Conservation (phyloP, 2,888 invertebrate genomes). For the Pemphredon lugubris region DNA sequence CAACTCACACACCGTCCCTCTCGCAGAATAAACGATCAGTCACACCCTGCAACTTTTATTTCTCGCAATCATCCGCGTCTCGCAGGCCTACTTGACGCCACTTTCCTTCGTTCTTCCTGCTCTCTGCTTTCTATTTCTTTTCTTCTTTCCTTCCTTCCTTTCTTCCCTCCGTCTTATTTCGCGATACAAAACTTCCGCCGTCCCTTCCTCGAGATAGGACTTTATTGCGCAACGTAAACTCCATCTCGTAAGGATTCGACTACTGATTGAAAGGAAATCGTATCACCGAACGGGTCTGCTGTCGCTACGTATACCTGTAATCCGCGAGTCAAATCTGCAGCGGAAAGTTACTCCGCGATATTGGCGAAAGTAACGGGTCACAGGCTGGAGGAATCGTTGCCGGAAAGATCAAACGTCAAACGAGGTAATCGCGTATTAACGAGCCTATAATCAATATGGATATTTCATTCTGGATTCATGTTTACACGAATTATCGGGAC, state of each 20-base stretch:
- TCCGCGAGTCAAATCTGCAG: slow-evolving; percentile 44
- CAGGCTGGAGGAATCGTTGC: background rate
- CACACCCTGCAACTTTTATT: slow-evolving; percentile 78
- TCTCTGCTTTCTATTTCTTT: slow-evolving; percentile 26
- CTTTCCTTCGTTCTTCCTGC: slow-evolving; percentile 37
- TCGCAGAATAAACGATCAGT: slow-evolving; percentile 75
- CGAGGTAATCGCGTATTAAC: no score
- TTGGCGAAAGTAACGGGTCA: slow-evolving; percentile 1
- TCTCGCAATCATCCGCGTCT: slow-evolving; percentile 74
- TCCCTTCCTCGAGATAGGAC: slow-evolving; percentile 14
- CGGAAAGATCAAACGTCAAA: background rate
- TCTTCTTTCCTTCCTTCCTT: slow-evolving; percentile 14
- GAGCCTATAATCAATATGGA: no score
- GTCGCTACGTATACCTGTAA: slow-evolving; percentile 24
- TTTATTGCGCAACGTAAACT: slow-evolving; percentile 72
- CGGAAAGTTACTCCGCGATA: background rate
- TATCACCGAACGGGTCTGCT: slow-evolving; percentile 37
- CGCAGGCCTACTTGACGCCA: slow-evolving; percentile 60
- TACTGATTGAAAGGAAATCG: slow-evolving; percentile 72
- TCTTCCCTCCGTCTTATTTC: slow-evolving; percentile 27
- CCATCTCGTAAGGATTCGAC: slow-evolving; percentile 64
- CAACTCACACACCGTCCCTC: slow-evolving; percentile 43
- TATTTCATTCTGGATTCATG: no score
- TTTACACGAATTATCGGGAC: background rate
- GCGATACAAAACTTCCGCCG: slow-evolving; percentile 33